A percentile compares a stretch with the other conserved stretches of the same genome.
Conservation (phyloP, 2,888 invertebrate genomes). For the Xestia xanthographa region DNA sequence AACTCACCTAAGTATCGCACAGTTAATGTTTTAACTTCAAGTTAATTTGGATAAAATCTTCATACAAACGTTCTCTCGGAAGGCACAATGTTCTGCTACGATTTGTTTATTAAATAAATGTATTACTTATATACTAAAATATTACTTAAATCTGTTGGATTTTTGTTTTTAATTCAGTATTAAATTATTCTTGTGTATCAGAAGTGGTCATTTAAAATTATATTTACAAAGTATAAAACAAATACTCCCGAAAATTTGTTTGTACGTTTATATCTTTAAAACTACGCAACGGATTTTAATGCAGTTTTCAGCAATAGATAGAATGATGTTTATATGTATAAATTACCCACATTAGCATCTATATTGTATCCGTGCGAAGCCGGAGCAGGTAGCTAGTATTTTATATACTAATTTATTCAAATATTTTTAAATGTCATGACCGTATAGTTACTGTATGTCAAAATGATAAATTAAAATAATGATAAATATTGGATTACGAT, state of each 20-base stretch:
- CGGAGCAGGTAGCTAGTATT: no score
- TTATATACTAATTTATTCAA: background rate
- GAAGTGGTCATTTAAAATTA: no score
- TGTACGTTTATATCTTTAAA: no score
- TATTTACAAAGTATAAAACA: no score
- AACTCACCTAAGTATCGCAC: conserved; percentile 45
- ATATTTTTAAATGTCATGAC: conserved; percentile 11
- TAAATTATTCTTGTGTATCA: no score
- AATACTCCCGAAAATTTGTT: no score
- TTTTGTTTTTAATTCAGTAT: conserved; percentile 15
- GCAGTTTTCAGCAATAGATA: no score
- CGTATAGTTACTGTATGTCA: conserved; percentile 14
- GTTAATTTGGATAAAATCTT: conserved; percentile 40
- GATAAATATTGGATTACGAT: no score
- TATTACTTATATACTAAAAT: conserved; percentile 36
- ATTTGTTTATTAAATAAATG: conserved; percentile 13
- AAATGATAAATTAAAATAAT: background rate
- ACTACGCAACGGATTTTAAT: no score
- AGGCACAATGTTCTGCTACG: conserved; percentile 47
- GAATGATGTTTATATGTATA: no score
- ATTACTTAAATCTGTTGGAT: conserved; percentile 32
- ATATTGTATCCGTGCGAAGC: no score
- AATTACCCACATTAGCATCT: no score
- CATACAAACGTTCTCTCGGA: conserved; percentile 33
- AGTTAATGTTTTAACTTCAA: conserved; percentile 26